A percentile compares a stretch with the other conserved stretches of the same genome.
Conservation (phyloP, 2,113 vertebrate genomes). For the Psephotus haematonotus region DNA sequence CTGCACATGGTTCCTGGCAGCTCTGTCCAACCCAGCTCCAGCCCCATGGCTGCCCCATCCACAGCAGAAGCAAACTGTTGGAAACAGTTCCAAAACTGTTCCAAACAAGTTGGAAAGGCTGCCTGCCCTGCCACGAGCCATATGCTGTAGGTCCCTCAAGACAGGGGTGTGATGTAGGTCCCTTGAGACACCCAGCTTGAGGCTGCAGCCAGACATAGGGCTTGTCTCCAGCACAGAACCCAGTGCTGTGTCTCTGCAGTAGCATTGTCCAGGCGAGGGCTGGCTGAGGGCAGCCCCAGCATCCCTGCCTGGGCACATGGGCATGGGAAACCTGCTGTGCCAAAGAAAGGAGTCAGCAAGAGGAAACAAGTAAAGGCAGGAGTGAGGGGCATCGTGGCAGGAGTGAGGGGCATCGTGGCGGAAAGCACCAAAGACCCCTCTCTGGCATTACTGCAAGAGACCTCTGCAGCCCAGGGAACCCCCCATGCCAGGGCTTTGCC, state of each 20-base stretch:
- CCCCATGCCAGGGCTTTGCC: neutral
- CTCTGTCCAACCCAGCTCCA: neutral
- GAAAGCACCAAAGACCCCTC: neutral
- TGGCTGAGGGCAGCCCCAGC: neutral
- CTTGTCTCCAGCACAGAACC: neutral
- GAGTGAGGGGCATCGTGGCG: neutral
- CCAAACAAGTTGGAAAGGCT: neutral
- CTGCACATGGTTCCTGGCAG: neutral
- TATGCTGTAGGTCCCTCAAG: neutral
- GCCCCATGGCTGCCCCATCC: neutral
- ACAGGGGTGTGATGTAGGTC: neutral
- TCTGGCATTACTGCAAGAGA: rapidly evolving
- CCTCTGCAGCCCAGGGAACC: neutral
- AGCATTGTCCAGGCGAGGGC: neutral
- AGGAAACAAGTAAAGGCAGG: neutral
- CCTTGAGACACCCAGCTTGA: neutral
- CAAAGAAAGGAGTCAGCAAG: neutral
- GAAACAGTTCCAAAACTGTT: too few relatives aligned
- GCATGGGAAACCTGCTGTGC: rapidly evolving
- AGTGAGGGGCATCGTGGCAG: neutral
- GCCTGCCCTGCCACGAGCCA: neutral
- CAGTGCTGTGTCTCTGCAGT: neutral
- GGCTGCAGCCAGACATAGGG: neutral
- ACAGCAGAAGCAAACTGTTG: neutral
- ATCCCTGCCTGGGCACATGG: neutral